Evolutionary conservation across 1,140 invertebrate species (phyloP).

Genomic region (Nasonia giraulti): DNA sequence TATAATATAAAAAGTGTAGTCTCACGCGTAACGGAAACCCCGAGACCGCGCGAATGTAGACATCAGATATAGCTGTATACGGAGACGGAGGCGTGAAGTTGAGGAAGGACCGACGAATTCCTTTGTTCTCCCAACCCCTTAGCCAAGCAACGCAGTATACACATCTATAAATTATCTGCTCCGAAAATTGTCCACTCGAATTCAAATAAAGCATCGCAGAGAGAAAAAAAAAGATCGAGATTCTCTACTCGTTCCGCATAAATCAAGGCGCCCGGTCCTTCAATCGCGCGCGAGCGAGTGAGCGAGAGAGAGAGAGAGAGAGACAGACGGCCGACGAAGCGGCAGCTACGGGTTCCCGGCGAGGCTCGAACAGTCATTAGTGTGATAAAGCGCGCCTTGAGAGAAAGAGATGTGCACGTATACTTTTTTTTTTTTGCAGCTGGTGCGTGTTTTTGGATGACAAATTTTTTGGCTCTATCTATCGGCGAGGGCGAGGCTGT

Average conservation of each 20-base stretch:
- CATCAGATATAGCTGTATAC: slow-evolving; percentile 10
- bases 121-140: neutral
- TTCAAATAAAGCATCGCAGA: neutral
- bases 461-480: neutral
- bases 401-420: slow-evolving; percentile 8
- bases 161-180: neutral
- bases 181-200: neutral
- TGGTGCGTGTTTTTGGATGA: neutral
- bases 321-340: slow-evolving; percentile 25
- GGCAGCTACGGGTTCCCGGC: neutral
- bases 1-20: too few species aligned
- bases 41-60: slow-evolving; percentile 30
- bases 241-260: slow-evolving; percentile 34
- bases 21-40: neutral
- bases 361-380: slow-evolving; percentile 53
- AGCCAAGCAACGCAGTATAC: neutral
- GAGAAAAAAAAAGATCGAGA: neutral
- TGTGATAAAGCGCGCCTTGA: slow-evolving; percentile 43
- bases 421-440: neutral
- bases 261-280: slow-evolving; percentile 42
- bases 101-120: slow-evolving; percentile 1
- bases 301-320: slow-evolving; percentile 30
- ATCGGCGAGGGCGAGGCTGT: too few species aligned
- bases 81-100: neutral
- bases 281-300: slow-evolving; percentile 18